phyloP scores from a whole-genome alignment of 2,888 invertebrate genomes.

The Rutpela maculata region DNA sequence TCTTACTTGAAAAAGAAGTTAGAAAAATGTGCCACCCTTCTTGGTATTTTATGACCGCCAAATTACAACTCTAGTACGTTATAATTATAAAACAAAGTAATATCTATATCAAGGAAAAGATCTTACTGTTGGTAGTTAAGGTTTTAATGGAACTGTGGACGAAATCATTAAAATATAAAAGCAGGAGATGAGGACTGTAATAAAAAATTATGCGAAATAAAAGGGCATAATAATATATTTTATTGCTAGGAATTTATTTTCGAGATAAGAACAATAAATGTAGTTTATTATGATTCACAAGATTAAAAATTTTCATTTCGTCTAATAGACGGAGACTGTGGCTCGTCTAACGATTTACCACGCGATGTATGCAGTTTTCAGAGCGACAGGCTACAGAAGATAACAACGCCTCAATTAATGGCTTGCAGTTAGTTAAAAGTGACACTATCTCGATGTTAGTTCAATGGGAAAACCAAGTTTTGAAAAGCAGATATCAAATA shows the following conservation, averaged over 20 bases:
- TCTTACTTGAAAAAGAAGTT: no score
- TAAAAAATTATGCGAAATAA: not conserved
- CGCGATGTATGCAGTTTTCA: not conserved
- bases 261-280: not conserved
- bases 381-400: not conserved
- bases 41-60: no score
- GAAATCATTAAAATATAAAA: not conserved
- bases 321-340: not conserved
- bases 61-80: no score
- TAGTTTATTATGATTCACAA: not conserved
- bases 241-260: not conserved
- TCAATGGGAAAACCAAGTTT: slow-evolving; percentile 2
- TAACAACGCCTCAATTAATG: not conserved
- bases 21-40: no score
- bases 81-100: not conserved
- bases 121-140: not conserved
- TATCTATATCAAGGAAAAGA: not conserved
- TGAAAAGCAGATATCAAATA: not conserved
- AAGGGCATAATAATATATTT: not conserved
- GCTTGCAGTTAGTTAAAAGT: not conserved
- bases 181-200: not conserved
- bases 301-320: not conserved
- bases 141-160: not conserved
- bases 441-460: not conserved
- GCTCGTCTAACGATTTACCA: not conserved